Percentiles rank a stretch among this genome's conserved stretches.
Conservation (phyloP, 2,888 invertebrate genomes). For the Kuschelorhynchus macadamiae region DNA sequence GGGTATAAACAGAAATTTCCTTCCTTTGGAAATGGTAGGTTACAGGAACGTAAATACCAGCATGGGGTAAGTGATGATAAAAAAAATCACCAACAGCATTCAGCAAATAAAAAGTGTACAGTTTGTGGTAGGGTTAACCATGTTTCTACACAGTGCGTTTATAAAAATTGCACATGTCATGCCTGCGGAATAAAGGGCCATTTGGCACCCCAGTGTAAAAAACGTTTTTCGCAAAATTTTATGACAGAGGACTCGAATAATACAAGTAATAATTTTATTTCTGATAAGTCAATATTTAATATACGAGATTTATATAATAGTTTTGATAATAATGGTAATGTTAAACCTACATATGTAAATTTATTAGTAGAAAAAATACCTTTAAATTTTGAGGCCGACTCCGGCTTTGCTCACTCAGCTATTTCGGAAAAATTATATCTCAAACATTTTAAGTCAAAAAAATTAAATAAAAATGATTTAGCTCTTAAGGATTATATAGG, state of each 20-base stretch:
- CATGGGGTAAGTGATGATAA: slow-evolving; percentile 7
- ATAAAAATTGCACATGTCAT: slow-evolving; percentile 32
- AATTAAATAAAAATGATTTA: slow-evolving; percentile 38
- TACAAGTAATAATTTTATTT: slow-evolving; percentile 5
- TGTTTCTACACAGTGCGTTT: slow-evolving; percentile 1
- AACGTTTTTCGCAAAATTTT: slow-evolving; percentile 10
- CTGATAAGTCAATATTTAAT: slow-evolving; percentile 32
- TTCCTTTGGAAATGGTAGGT: no score
- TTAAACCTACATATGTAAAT: no score
- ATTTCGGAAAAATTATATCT: slow-evolving; percentile 45
- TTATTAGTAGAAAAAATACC: no score
- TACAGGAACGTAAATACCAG: not conserved
- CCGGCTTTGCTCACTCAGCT: slow-evolving; percentile 43
- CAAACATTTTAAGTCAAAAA: slow-evolving; percentile 39
- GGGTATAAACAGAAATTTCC: no score
- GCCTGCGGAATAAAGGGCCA: slow-evolving; percentile 42
- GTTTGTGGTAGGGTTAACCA: slow-evolving; percentile 28
- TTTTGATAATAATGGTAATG: slow-evolving; percentile 17
- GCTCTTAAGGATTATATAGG: slow-evolving; percentile 43
- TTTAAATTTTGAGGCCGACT: slow-evolving; percentile 42
- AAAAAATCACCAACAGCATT: no score
- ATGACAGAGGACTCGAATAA: not conserved
- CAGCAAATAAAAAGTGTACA: no score
- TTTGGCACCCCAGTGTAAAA: slow-evolving; percentile 40
- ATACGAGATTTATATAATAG: slow-evolving; percentile 12